These are phyloP conservation scores for Callaeas wilsoni DNA, from an alignment of 2,113 vertebrate genomes.

Conservation along the genomic window DNA sequence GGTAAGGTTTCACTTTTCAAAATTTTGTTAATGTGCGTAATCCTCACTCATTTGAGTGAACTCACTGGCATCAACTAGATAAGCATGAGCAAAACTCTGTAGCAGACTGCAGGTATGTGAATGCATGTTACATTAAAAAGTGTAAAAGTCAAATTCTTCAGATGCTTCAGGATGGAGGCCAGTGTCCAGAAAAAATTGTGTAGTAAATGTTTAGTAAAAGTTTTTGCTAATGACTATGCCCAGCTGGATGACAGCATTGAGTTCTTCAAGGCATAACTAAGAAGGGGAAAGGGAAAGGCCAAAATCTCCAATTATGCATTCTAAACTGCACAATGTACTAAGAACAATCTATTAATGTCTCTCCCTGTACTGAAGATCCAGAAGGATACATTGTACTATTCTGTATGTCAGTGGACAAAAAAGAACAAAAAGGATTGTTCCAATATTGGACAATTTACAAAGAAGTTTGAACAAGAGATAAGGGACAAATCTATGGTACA, in stretches of 20 bases:
- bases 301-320: not conserved
- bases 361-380: not conserved
- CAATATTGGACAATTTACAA: not conserved
- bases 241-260: not conserved
- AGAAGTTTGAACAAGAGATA: not conserved
- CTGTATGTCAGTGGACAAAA: not conserved
- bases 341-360: not conserved
- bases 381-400: not conserved
- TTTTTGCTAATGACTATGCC: not conserved
- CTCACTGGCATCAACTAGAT: not conserved
- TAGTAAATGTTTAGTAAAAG: not conserved
- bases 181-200: not conserved
- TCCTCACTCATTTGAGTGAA: not conserved
- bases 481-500: not conserved
- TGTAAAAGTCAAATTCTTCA: not conserved
- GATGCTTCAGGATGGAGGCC: not conserved
- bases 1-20: not conserved
- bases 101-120: not conserved
- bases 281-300: not conserved
- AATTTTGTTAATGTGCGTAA: not conserved
- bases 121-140: not conserved
- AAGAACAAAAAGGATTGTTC: not conserved
- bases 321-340: not conserved
- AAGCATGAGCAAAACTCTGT: not conserved
- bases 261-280: not conserved